Percentiles rank a stretch among this genome's conserved stretches.
Conservation (phyloP, 2,113 vertebrate species). For the Anseranas semipalmata region DNA sequence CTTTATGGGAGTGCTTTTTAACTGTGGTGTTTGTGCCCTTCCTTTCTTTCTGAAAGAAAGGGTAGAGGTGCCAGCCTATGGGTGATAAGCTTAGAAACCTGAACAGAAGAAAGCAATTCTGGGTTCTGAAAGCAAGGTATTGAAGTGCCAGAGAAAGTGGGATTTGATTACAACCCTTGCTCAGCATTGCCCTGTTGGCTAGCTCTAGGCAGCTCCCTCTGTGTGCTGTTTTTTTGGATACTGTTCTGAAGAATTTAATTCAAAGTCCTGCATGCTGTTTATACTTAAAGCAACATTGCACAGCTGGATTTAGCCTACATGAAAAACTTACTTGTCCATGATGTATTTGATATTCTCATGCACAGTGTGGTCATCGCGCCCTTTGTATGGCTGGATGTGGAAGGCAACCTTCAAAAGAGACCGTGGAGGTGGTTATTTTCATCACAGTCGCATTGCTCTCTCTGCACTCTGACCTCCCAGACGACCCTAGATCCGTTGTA, state of each 20-base stretch:
- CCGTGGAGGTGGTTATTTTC: neutral
- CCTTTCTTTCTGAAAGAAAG: neutral
- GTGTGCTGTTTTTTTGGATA: neutral
- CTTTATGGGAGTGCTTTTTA: neutral
- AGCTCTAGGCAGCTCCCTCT: neutral
- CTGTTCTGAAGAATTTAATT: neutral
- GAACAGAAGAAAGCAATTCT: neutral
- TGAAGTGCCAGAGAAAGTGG: neutral
- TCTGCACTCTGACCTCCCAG: too few relatives aligned
- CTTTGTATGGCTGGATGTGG: slow-evolving; percentile 90
- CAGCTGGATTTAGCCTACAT: neutral
- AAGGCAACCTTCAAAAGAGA: slow-evolving; percentile 85
- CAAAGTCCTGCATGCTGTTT: neutral
- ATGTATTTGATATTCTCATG: slow-evolving; percentile 91
- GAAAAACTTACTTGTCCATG: slow-evolving; percentile 84
- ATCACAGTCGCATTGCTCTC: neutral
- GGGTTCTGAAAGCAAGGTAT: neutral
- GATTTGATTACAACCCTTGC: neutral
- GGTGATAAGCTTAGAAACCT: neutral
- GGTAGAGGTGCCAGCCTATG: neutral
- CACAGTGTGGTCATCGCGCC: slow-evolving; percentile 86
- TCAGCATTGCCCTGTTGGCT: neutral
- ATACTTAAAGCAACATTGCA: neutral
- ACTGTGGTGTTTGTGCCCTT: neutral
- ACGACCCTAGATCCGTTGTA: neutral